Base-by-base conservation (phyloP, 2,888 invertebrate species). In the Drosophila phalerata region DNA sequence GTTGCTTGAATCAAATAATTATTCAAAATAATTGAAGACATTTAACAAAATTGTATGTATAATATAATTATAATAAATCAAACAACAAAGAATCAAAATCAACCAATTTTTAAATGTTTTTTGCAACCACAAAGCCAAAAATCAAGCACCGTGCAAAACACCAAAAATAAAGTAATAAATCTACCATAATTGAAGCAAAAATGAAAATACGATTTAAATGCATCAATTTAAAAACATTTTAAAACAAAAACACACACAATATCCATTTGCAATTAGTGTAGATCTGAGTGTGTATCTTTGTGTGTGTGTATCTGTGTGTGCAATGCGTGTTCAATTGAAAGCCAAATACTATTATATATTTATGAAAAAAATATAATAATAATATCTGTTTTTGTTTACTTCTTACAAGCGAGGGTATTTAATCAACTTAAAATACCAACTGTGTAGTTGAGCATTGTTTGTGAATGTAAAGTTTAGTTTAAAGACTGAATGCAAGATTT, bases 11-110 rank as follows among this genome's bases (percentile, higher is more conserved):
- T 78, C 73, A 69, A 57, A 64, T 48, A 85, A 84, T 84, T 84
- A 87, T 84, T 87, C 9, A 43, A 87, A 88, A 89, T 85, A 85
- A 81, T 87, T 87, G 52, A 77, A 83, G 81, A 52, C 56, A 78
- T 62, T 73, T 66, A 64, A 47, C 19, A 32, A 73, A 78, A 66
- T 42, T 57, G 17, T 32, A 11, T 87, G 87, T 88, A 88, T 83
- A 85, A 89, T 89, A 83, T 60, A 13, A 80, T 72, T 89, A 83
- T 60, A n/a, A 80, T 73, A 73, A 60, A 72, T 48, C 22, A 28
- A 37, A 28, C 8, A 25, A 48, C 11, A 64, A 60, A 28, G n/a
- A 53, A 53, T 32, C 37, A 42, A 55, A 55, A 57, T 40, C 34
- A 15, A 43, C 19, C 11, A 60, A 47, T 13, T 47, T 47, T 49